phyloP scores from a whole-genome alignment of 2,113 vertebrate species.

The Ptilonorhynchus violaceus region DNA sequence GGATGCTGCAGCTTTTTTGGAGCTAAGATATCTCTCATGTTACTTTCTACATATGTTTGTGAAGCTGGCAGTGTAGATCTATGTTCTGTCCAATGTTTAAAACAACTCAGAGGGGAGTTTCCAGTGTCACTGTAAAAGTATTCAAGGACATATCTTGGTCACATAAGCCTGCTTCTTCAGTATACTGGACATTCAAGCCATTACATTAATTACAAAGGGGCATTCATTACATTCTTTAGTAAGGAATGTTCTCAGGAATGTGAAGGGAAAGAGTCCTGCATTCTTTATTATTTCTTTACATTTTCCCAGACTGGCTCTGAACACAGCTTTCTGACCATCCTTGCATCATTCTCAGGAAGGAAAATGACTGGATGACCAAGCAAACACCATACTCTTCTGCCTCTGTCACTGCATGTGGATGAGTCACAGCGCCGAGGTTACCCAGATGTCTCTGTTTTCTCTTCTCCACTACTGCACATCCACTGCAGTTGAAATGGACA shows the following conservation, averaged over 20 bases:
- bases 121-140: background rate
- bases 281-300: background rate
- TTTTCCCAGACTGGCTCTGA: background rate
- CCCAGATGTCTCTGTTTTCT: background rate
- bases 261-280: background rate
- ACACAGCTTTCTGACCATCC: background rate
- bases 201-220: background rate
- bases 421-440: background rate
- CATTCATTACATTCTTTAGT: background rate
- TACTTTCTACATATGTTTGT: background rate
- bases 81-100: background rate
- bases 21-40: background rate
- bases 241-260: background rate
- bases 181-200: background rate
- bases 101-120: background rate
- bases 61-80: background rate
- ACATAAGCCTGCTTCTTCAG: background rate
- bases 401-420: background rate
- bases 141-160: background rate
- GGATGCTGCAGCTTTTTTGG: background rate
- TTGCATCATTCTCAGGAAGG: background rate
- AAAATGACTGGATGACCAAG: background rate
- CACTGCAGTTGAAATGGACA: background rate
- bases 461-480: background rate
- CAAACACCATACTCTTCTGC: background rate